These are phyloP conservation scores for Volucella inanis DNA, from an alignment of 2,888 invertebrate genomes.

Conservation along the genomic window DNA sequence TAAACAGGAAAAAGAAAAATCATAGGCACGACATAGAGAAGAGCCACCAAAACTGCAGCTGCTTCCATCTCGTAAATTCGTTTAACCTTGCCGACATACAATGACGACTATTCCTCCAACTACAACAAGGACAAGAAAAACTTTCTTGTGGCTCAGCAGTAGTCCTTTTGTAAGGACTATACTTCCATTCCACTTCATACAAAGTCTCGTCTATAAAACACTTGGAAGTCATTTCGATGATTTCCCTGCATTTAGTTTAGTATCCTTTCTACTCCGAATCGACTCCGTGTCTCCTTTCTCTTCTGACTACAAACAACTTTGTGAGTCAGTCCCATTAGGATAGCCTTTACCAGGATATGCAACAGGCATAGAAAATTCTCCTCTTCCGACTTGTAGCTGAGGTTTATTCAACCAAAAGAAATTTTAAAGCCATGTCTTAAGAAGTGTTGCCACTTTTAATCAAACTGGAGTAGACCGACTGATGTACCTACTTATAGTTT, in stretches of 20 bases:
- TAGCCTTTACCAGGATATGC: conserved; percentile 59
- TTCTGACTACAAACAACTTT: conserved; percentile 62
- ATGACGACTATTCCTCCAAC: neutral
- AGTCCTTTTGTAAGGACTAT: conserved; percentile 56
- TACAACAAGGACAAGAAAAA: conserved; percentile 32
- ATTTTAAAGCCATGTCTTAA: conserved; percentile 35
- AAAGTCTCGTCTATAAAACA: conserved; percentile 63
- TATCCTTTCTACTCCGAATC: conserved; percentile 51
- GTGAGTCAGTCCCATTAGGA: conserved; percentile 64
- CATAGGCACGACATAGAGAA: conserved; percentile 65
- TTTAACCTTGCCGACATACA: conserved; percentile 62
- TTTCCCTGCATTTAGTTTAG: conserved; percentile 73
- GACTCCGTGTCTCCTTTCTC: conserved; percentile 9
- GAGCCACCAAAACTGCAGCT: conserved; percentile 63
- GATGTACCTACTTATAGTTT: too few species aligned
- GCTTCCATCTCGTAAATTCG: conserved; percentile 73
- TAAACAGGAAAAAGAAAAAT: conserved; percentile 52
- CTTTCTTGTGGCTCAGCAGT: conserved; percentile 57
- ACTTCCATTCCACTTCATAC: conserved; percentile 10
- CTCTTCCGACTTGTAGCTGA: conserved; percentile 67
- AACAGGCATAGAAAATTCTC: conserved; percentile 69
- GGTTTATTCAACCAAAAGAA: conserved; percentile 81
- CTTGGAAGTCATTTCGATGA: conserved; percentile 72
- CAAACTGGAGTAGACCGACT: conserved; percentile 19
- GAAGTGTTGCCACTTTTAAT: too few species aligned